Base-by-base conservation (phyloP, 2,888 invertebrate genomes). In the Allygus modestus region DNA sequence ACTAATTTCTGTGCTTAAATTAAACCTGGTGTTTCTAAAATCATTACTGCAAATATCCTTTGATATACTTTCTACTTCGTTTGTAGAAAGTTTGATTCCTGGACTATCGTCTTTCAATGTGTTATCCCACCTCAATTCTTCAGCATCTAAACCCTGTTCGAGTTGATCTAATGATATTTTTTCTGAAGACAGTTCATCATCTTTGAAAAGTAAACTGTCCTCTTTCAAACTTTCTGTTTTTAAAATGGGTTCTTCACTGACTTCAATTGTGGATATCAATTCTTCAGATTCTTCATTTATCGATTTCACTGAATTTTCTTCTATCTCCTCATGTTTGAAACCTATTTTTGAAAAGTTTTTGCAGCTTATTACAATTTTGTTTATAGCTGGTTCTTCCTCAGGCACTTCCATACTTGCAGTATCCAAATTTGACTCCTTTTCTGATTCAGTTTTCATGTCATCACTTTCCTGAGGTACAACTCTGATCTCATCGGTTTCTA, bases 271-370 rank as follows among this genome's bases (percentile, higher is more conserved):
- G 9, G 65, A 65, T 65, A 31, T 17, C 17, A 65, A n/a, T 15
- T 65, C 65, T 65, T 7, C 26, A 28, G 65, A 15, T 28, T 65
- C 28, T 31, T 31, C 31, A 31, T 31, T 31, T 31, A 28, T 65
- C 5, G 31, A 9, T 28, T n/a, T 28, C 9, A 5, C 28, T 7
- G 23, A 15, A 54, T 65, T 65, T 58, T 58, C 23, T 7, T 65
- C 65, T 15, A 23, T 23, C 58, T 28, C 65, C 28, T 65, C 65
- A 65, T 65, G 28, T 65, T 0, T 65, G n/a, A 28, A 65, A 65
- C 31, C 65, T 17, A 65, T 65, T 65, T 31, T 65, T 20, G 65
- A 65, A 17, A 65, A 65, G 31, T 65, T 65, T 65, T 65, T 65
- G 15, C 65, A 65, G 65, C 28, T 31, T 65, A 65, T 26, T 20